A percentile compares a stretch with the other conserved stretches of the same genome.
phyloP scores from a whole-genome alignment of 23 tunicate species.

The Pegea sp. region DNA sequence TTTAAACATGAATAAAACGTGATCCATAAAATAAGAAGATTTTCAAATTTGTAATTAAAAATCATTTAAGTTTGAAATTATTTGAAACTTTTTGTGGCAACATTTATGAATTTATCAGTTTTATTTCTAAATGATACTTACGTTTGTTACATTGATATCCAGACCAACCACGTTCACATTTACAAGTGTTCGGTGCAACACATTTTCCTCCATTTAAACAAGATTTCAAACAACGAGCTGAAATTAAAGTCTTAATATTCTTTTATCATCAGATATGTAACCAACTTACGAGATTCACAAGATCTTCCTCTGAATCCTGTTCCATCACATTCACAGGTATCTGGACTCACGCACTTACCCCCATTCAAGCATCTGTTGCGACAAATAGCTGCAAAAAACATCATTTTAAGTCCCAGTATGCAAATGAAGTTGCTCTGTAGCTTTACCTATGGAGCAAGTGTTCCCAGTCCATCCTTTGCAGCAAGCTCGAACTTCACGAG shows the following conservation, averaged over 20 bases:
- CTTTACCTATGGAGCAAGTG: conserved; percentile 23
- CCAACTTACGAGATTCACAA: conserved; percentile 18
- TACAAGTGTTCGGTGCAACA: conserved; percentile 33
- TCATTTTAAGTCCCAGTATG: too few relatives aligned
- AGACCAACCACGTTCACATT: conserved; percentile 44
- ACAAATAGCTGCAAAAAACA: conserved; percentile 13
- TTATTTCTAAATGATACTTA: too few relatives aligned
- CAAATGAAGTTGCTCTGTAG: not conserved
- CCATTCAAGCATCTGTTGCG: conserved; percentile 10
- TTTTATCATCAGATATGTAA: too few relatives aligned
- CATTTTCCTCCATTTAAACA: conserved; percentile 61
- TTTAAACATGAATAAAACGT: too few relatives aligned
- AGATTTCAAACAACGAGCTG: conserved; percentile 22
- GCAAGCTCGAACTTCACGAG: conserved; percentile 17
- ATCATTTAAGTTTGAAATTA: too few relatives aligned
- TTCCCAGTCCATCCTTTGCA: conserved; percentile 70
- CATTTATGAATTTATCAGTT: too few relatives aligned
- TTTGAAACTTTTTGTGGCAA: too few relatives aligned
- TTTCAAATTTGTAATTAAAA: too few relatives aligned
- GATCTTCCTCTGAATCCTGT: conserved; percentile 12
- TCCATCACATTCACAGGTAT: conserved; percentile 15
- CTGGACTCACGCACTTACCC: conserved; percentile 10
- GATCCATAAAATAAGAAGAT: too few relatives aligned
- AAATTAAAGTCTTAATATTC: too few relatives aligned
- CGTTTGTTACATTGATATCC: not conserved